Evolutionary conservation across 2,888 invertebrate genomes (phyloP).

Genomic region (Petrolisthes cinctipes): DNA sequence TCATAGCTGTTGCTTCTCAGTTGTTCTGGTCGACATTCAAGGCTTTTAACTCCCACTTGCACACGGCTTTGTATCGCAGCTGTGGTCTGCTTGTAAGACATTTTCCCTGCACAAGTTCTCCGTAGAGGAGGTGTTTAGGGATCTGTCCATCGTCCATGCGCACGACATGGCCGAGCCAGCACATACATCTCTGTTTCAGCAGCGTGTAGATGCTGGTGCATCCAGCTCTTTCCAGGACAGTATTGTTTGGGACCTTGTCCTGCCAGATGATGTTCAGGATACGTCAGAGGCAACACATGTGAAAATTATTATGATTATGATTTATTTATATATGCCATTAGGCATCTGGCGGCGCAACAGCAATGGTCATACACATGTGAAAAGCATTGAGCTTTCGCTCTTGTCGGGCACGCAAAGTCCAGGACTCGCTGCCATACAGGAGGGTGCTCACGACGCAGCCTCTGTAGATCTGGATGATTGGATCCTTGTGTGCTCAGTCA

Average conservation of each 20-base stretch:
- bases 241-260: constrained; percentile 18
- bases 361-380: too few species aligned
- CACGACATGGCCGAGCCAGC: neutral
- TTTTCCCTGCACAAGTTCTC: neutral
- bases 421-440: constrained; percentile 16
- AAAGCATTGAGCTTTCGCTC: constrained; percentile 13
- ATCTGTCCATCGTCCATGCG: constrained; percentile 4
- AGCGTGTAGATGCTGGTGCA: neutral
- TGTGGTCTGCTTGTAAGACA: neutral
- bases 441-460: constrained; percentile 15
- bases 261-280: constrained; percentile 8
- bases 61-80: neutral
- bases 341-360: too few species aligned
- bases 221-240: constrained; percentile 21
- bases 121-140: constrained; percentile 15
- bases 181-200: neutral
- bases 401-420: constrained; percentile 1
- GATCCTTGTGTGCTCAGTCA: neutral
- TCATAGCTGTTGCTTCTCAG: neutral
- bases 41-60: neutral
- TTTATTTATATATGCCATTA: too few species aligned
- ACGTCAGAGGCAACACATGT: neutral
- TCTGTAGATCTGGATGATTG: neutral
- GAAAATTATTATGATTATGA: too few species aligned
- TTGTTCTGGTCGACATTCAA: neutral